Percentiles rank a stretch among this genome's conserved stretches.
Evolutionary conservation across 1,140 invertebrate genomes (phyloP).

Genomic region (Araneus ventricosus): DNA sequence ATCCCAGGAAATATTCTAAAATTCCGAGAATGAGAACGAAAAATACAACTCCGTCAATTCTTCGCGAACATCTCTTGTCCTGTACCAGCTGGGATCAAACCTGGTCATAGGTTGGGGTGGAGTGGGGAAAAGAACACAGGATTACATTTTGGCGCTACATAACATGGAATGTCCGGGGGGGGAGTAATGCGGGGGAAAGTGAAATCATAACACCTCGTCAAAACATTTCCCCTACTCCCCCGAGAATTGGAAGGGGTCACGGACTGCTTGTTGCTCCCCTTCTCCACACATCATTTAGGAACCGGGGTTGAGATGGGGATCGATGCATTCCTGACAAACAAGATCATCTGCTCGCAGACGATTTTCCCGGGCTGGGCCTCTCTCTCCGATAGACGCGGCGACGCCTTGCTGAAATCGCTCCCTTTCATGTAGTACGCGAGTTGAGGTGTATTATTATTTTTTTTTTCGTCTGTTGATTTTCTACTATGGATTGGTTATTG

Average conservation of each 20-base stretch:
- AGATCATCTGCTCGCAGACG: conserved; percentile 37
- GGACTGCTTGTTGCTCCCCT: conserved; percentile 55
- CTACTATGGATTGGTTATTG: neutral
- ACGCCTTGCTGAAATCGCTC: neutral
- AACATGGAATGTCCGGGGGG: neutral
- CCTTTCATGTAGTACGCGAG: neutral
- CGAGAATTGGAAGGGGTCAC: neutral
- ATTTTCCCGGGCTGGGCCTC: neutral
- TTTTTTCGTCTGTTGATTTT: neutral
- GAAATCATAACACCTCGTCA: conserved; percentile 61
- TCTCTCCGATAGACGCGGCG: neutral
- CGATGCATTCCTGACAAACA: conserved; percentile 60
- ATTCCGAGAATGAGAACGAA: too few species aligned
- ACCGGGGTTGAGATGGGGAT: neutral
- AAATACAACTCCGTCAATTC: neutral
- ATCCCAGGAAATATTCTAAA: too few species aligned
- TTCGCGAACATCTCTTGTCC: neutral
- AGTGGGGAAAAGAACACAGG: neutral
- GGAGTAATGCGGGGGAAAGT: neutral
- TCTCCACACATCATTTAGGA: conserved; percentile 54
- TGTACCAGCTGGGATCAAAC: neutral
- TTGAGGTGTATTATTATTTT: neutral
- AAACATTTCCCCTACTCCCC: neutral
- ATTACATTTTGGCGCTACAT: neutral
- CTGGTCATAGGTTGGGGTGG: neutral